Base-by-base conservation (phyloP, 2,888 invertebrate genomes). In the Griposia aprilina region DNA sequence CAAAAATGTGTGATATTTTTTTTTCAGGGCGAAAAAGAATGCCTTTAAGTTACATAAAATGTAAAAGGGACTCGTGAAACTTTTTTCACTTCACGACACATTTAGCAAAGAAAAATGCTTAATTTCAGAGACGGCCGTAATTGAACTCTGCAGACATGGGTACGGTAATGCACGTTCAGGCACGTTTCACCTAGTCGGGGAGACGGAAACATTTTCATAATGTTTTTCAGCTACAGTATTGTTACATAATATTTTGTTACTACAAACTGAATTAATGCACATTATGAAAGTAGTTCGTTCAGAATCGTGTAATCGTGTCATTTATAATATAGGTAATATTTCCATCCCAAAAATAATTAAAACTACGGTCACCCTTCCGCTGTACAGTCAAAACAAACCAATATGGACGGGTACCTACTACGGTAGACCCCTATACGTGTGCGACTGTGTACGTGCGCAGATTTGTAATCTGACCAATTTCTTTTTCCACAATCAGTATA, bases 71-170 rank as follows among this genome's bases (percentile, higher is more conserved):
- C 68, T 57, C 60, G n/a, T 80, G 78, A 81, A 88, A 84, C 80
- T 82, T 87, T 88, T 88, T 87, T 86, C 86, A 82, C 86, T 88
- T 87, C 84, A 82, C 82, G 86, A 82, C 82, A 90, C 90, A 90
- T 89, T 90, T 86, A 82, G 87, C 82, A 83, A 83, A 84, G 87
- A 88, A 85, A 87, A 90, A 90, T 88, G 86, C 83, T 88, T 89
- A 89, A 90, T 90, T 90, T 88, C 72, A 74, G 74, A 69, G 81
- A 77, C 78, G 84, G 82, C 52, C 83, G 82, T 86, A 87, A 90
- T 88, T 87, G 89, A 87, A 85, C 80, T 76, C 81, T 76, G 78
- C 71, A 78, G 83, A 82, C 84, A 84, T 88, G 87, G 87, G 86
- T 84, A 85, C 84, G 60, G 82, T 89, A 82, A 90, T 85, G 85